Evolutionary conservation across 2,888 invertebrate genomes (phyloP).

Genomic region (Volucella bombylans): DNA sequence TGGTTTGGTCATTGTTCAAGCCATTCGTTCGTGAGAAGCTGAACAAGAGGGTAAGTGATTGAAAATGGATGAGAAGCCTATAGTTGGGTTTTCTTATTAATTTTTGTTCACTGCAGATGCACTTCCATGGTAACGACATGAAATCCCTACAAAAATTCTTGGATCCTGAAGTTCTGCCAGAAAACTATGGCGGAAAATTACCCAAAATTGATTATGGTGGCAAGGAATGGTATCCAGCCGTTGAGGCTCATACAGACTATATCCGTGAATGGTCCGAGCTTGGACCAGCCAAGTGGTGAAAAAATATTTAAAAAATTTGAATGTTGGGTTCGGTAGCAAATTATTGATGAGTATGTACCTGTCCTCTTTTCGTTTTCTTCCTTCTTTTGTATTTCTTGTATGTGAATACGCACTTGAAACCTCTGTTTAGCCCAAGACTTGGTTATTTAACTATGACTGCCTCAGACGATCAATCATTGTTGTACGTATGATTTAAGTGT

Average conservation of each 20-base stretch:
- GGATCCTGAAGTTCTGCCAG: conserved; percentile 87
- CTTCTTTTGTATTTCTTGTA: neutral
- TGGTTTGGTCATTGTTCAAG: conserved; percentile 93
- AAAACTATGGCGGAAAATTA: conserved; percentile 89
- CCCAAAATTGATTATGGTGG: conserved; percentile 90
- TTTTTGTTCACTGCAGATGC: conserved; percentile 85
- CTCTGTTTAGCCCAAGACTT: conserved; percentile 14
- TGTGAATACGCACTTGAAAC: neutral
- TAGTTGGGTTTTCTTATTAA: neutral
- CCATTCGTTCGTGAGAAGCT: conserved; percentile 91
- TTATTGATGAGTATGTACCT: neutral
- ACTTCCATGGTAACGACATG: conserved; percentile 93
- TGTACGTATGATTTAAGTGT: conserved; percentile 41
- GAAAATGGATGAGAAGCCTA: neutral
- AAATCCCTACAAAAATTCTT: conserved; percentile 89
- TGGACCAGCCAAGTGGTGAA: conserved; percentile 85
- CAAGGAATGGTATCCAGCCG: conserved; percentile 89
- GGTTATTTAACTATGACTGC: conserved; percentile 52
- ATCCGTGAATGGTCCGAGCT: conserved; percentile 87
- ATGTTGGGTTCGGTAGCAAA: conserved; percentile 1
- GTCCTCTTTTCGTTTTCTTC: neutral
- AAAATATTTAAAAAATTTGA: neutral
- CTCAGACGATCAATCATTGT: conserved; percentile 58
- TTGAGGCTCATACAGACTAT: conserved; percentile 86
- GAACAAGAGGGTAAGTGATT: conserved; percentile 86